Evolutionary conservation across 2,888 invertebrate genomes (phyloP), one percentile per base, ranked within the genome.

Genomic region (Sarcophaga carnaria): DNA sequence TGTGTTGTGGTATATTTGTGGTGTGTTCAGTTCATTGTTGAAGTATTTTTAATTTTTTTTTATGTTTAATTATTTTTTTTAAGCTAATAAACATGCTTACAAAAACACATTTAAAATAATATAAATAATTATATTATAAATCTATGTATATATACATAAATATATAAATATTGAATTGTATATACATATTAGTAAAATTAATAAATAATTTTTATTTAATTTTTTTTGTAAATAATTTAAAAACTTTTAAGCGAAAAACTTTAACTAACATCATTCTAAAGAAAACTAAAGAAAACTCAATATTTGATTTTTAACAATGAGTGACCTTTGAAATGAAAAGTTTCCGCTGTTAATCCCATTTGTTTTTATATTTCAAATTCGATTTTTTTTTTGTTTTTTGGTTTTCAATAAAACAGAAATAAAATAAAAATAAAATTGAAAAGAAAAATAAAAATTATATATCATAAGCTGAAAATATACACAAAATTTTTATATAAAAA

Each of bases 311-410:
- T 37, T 59, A 78, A 76, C 76, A 84, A 81, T 87, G 84, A 87
- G 87, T 87, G 87, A 87, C 87, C 87, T 87, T 84, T 87, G 87
- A 87, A 84, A 82, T 71, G 78, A 79, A 76, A 84, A 87, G 75
- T 67, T 79, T 84, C 87, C 84, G 87, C 84, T 84, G 79, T 75
- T 47, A 20, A 74, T 63, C 83, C 87, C 78, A 67, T 85, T 72
- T 59, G 27, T 64, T 79, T 66, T 47, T 69, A 45, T 27, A n/a
- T 75, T 66, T 67, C 25, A 37, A 20, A 17, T 59, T 67, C 25
- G 37, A 20, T 6, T 47, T 66, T 76, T n/a, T 81, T 79, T 37
- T 70, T 66, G 22, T 74, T 63, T 20, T 63, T 80, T 49, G 63
- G 80, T 76, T 80, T 70, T 60, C n/a, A 75, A 83, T 79, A 84